These are phyloP conservation scores for Strigamia maritima DNA, from an alignment of 2,888 invertebrate species.

Conservation along the genomic window DNA sequence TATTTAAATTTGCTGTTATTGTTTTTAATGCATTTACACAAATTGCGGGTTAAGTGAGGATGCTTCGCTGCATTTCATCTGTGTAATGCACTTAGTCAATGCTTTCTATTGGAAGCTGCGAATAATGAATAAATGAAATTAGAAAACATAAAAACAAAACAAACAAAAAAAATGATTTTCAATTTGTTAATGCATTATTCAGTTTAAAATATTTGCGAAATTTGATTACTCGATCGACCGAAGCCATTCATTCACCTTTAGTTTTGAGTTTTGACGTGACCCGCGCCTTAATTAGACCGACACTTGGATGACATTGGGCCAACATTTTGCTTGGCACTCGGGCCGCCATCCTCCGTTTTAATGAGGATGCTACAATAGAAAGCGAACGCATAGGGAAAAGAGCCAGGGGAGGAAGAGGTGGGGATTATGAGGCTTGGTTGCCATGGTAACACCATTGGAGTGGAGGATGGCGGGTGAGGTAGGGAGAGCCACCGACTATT, in stretches of 20 bases:
- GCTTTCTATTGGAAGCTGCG: not conserved
- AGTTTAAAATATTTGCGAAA: not conserved
- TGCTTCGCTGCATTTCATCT: not conserved
- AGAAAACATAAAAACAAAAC: too few species aligned
- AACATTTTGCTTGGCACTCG: constrained; percentile 25
- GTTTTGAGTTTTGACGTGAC: not conserved
- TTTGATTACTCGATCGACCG: not conserved
- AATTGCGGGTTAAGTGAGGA: not conserved
- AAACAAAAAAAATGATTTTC: not conserved
- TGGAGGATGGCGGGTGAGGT: not conserved
- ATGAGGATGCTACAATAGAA: constrained; percentile 35
- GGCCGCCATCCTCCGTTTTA: constrained; percentile 33
- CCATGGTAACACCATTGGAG: constrained; percentile 20
- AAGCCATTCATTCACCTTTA: not conserved
- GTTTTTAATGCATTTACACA: not conserved
- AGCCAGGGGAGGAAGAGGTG: constrained; percentile 21
- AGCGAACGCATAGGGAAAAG: constrained; percentile 15
- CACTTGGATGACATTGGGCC: constrained; percentile 16
- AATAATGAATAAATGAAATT: not conserved
- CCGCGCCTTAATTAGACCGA: constrained; percentile 22
- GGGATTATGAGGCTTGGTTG: constrained; percentile 34
- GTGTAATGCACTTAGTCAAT: not conserved
- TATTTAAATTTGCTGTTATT: not conserved
- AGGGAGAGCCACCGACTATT: constrained; percentile 27
- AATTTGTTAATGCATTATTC: not conserved